Base-by-base conservation (phyloP, 2,797 vertebrate species). In the Gymnothorax reevesii region DNA sequence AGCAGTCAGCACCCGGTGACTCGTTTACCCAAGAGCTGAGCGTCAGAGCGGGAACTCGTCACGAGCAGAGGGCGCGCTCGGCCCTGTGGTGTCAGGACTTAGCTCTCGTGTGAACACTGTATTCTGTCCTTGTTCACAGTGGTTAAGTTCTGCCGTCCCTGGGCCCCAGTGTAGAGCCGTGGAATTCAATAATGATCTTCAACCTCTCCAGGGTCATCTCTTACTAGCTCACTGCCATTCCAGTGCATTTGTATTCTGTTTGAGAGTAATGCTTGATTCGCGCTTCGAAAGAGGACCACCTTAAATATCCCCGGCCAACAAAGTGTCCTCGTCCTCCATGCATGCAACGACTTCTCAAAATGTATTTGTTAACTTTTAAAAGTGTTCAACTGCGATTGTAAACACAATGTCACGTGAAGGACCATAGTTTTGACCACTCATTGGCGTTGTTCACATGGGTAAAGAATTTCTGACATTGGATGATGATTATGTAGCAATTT, bases 121-220 rank as follows among this genome's bases (percentile, higher is more conserved):
- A 88, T 90, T 90, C 91, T 84, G 87, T 91, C 92, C 94, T 87
- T 98, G 97, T 98, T 98, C 97, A 98, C 98, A 98, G 97, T 98
- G 97, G 97, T 97, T 98, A 98, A 98, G 97, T 98, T 97, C 97
- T 97, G 97, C 97, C 94, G 86, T 94, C 94, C 91, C 90, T 90
- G 88, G 92, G 93, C 92, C 91, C 69, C 89, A 90, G n/a, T 49
- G 15, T 52, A 54, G 15, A 52, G 49, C 49, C 52, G 20, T 54
- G 20, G 75, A 52, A 79, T 54, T 49, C n/a, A 22, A 17, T 13
- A 77, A 77, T 27, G 17, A 66, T 60, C 55, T 25, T 25, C 25
- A 9, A 17, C 83, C 22, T 15, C 7, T 66, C n/a, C 27, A 12
- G 8, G 13, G n/a, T 13, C 33, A 42, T 42, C 57, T 15, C 7